Evolutionary conservation across 2,113 vertebrate genomes (phyloP).

Genomic region (Microtus richardsoni): DNA sequence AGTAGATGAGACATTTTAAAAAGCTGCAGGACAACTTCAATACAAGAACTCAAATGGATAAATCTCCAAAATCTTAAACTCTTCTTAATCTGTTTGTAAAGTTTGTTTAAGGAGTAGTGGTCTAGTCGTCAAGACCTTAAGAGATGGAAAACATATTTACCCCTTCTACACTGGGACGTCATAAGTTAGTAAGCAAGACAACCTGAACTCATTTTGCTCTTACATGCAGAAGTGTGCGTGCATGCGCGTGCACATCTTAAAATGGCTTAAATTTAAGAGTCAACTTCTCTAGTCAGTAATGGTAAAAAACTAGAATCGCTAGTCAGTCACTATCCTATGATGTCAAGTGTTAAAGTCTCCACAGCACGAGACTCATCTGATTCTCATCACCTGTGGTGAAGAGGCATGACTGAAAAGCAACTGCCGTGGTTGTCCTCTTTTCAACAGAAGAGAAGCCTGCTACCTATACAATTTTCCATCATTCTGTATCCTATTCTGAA

Average conservation of each 20-base stretch:
- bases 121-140: constrained; percentile 29
- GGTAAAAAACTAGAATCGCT: background rate
- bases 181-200: constrained; percentile 41
- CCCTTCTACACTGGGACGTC: background rate
- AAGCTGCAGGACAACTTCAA: constrained; percentile 8
- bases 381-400: background rate
- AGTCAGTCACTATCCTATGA: background rate
- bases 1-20: constrained; percentile 11
- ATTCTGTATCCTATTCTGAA: constrained; percentile 54
- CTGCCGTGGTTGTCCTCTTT: background rate
- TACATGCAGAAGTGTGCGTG: background rate
- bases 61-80: constrained; percentile 55
- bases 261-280: constrained; percentile 32
- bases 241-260: background rate
- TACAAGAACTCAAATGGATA: background rate
- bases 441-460: constrained; percentile 41
- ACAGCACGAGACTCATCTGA: background rate
- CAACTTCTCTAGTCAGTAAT: constrained; percentile 19
- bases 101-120: constrained; percentile 6
- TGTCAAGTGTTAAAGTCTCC: background rate
- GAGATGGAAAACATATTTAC: constrained; percentile 29
- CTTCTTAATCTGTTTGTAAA: constrained; percentile 43
- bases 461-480: constrained; percentile 41
- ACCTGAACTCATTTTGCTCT: constrained; percentile 36
- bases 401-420: constrained; percentile 38